Evolutionary conservation across 2,797 vertebrate genomes (phyloP).

Genomic region (Mico argentatus): DNA sequence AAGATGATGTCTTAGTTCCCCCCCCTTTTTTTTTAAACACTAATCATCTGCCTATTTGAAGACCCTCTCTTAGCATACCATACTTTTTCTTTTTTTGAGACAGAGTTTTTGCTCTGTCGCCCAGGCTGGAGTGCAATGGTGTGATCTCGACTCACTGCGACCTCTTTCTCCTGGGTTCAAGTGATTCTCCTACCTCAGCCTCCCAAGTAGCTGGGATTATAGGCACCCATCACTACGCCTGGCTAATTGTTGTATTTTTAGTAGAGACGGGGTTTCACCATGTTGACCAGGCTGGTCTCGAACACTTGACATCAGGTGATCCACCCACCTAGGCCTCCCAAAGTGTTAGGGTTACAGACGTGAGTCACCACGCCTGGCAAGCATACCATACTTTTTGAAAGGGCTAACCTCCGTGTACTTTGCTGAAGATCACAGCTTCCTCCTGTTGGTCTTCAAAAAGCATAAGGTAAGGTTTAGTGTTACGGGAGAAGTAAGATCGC

Average conservation of each 20-base stretch:
- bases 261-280: not conserved
- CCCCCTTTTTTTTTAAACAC: not conserved
- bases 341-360: accelerated
- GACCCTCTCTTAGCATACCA: not conserved
- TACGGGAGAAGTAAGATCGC: not conserved
- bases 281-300: not conserved
- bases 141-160: not conserved
- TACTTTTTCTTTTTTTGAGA: not conserved
- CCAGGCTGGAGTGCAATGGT: not conserved
- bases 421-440: not conserved
- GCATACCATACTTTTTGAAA: not conserved
- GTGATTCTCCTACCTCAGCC: not conserved
- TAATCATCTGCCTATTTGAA: not conserved
- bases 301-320: not conserved
- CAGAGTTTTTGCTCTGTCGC: not conserved
- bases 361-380: not conserved
- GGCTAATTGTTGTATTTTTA: not conserved
- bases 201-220: not conserved
- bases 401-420: not conserved
- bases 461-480: not conserved
- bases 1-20: not conserved
- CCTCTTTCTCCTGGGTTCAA: not conserved
- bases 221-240: accelerated
- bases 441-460: not conserved
- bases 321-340: not conserved